Evolutionary conservation across 1,140 invertebrate species (phyloP).

Genomic region (Cyclina sinensis): DNA sequence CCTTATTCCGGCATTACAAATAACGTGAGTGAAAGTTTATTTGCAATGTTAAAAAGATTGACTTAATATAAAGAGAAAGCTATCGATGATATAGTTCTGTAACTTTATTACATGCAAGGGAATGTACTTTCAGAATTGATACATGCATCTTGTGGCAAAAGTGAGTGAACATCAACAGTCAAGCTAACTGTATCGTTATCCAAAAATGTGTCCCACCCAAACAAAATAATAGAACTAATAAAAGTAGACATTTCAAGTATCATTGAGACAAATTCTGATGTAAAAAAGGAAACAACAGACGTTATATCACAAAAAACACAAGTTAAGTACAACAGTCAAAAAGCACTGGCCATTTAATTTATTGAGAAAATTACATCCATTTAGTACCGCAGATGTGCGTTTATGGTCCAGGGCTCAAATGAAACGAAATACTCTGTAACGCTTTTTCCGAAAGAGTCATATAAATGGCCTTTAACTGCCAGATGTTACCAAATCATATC

Average conservation of each 20-base stretch:
- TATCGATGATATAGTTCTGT: slow-evolving; percentile 32
- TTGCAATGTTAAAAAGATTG: neutral
- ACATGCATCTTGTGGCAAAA: slow-evolving; percentile 19
- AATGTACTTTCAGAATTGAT: slow-evolving; percentile 21
- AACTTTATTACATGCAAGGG: too few species aligned
- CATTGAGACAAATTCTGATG: too few species aligned
- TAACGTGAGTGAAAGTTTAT: slow-evolving; percentile 11
- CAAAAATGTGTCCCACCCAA: too few species aligned
- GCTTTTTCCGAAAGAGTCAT: slow-evolving; percentile 31
- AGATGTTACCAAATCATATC: slow-evolving; percentile 50
- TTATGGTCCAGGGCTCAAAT: neutral
- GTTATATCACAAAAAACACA: too few species aligned
- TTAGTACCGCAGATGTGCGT: slow-evolving; percentile 43
- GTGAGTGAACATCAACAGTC: neutral
- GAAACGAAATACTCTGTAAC: slow-evolving; percentile 47
- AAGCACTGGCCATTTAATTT: too few species aligned
- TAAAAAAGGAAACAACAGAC: too few species aligned
- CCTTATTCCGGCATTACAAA: slow-evolving; percentile 10
- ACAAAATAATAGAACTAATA: too few species aligned
- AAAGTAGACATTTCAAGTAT: too few species aligned
- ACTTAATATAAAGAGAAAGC: slow-evolving; percentile 2
- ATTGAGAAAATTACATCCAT: neutral
- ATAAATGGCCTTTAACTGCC: slow-evolving; percentile 9
- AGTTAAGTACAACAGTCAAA: too few species aligned
- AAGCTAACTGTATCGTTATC: too few species aligned